These are phyloP conservation scores for Dallia pectoralis DNA, from an alignment of 2,797 vertebrate genomes.

Conservation along the genomic window DNA sequence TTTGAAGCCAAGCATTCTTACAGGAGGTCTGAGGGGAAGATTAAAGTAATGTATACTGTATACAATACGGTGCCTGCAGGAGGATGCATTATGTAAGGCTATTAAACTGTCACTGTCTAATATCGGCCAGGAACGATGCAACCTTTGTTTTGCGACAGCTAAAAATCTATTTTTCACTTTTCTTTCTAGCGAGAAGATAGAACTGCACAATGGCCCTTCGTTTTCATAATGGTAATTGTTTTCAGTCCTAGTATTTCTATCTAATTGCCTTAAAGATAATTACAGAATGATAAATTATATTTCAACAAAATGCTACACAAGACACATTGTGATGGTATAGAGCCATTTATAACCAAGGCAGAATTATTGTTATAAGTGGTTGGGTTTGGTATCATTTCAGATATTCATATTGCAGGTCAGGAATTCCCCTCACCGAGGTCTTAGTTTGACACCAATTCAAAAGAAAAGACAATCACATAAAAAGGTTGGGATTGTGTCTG, in stretches of 20 bases:
- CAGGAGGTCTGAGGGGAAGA: conserved; percentile 30
- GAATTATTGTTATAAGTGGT: background rate
- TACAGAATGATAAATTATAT: conserved; percentile 36
- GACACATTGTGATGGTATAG: background rate
- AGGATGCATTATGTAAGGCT: conserved; percentile 79
- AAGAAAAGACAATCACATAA: too few species aligned
- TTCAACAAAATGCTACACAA: background rate
- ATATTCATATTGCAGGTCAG: background rate
- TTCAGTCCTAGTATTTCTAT: conserved; percentile 39
- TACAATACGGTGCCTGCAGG: conserved; percentile 77
- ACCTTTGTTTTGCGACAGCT: conserved; percentile 73
- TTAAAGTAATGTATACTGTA: conserved; percentile 54
- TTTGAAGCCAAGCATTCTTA: conserved; percentile 18
- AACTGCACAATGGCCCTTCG: background rate
- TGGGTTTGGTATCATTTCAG: background rate
- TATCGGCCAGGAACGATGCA: conserved; percentile 63
- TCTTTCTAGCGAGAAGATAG: conserved; percentile 48
- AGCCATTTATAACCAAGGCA: background rate
- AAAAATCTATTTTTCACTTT: conserved; percentile 72
- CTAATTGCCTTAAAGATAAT: background rate
- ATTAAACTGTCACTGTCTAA: conserved; percentile 78
- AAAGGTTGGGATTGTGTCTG: too few species aligned
- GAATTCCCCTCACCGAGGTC: too few species aligned
- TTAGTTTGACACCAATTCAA: too few species aligned
- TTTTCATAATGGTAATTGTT: background rate